Conservation (phyloP, 2,113 vertebrate species). For the Alligator sinensis region DNA sequence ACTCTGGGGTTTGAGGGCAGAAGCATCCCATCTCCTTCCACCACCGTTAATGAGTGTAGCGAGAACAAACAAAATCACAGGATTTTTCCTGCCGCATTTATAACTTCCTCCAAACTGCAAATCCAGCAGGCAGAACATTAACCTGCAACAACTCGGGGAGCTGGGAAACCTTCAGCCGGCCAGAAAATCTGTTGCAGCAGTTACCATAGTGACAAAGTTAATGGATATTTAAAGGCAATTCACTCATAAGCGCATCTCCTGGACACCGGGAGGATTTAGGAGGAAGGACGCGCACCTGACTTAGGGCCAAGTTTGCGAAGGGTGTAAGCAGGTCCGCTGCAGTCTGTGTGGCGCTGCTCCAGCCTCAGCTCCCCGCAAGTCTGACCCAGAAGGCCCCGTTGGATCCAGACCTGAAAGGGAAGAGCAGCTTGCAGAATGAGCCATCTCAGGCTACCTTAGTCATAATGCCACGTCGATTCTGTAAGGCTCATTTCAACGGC, state of each 20-base stretch:
- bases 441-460: neutral
- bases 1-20: neutral
- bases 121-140: conserved; percentile 41
- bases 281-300: conserved; percentile 9
- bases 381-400: conserved; percentile 24
- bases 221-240: conserved; percentile 63
- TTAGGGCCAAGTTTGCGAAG: neutral
- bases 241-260: conserved; percentile 63
- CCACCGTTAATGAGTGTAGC: neutral
- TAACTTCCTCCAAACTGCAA: conserved; percentile 20
- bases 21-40: neutral
- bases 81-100: neutral
- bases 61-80: neutral
- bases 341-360: neutral
- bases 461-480: neutral
- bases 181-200: conserved; percentile 36
- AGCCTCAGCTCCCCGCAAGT: neutral
- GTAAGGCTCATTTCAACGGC: neutral
- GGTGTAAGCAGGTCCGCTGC: neutral
- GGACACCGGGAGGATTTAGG: conserved; percentile 15
- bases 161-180: conserved; percentile 28
- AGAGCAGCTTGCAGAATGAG: conserved; percentile 9
- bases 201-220: conserved; percentile 72
- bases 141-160: neutral
- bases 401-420: neutral